Evolutionary conservation across 2,113 vertebrate species (phyloP), one percentile per base, ranked within the genome.

Genomic region (Gavialis gangeticus): DNA sequence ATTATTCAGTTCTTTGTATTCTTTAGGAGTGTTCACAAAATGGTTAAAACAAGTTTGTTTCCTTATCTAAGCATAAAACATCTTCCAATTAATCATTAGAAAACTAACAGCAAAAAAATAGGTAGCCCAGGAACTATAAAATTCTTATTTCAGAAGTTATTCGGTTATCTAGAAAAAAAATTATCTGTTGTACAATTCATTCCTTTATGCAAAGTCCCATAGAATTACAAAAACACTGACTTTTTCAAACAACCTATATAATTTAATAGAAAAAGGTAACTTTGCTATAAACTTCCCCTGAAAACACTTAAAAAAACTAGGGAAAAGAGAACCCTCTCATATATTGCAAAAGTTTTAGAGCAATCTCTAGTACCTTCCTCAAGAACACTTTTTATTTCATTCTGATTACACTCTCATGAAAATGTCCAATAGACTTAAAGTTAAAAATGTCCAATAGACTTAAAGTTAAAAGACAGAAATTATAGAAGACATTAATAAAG

Each of bases 401-500:
- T 89, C 27, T 25, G 88, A 67, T 56, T 73, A 85, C 59, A 60
- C 10, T 30, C 71, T 69, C 85, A 30, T 76, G 73, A 12, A 84
- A 94, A 93, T 57, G 37, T 73, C 90, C 67, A 4, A 0, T 64
- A 37, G 63, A 84, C 88, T 28, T 57, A 19, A 94, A 81, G 6
- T 46, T 46, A 46, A 46, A 46, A 27, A 93, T 57, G 30, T 73
- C 90, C 67, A 4, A 0, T 64, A 37, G 63, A 84, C 88, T 28
- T 57, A 19, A 94, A 81, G 46, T 46, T 46, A 8, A 46, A 46
- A 27, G 25, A 55, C 17, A 81, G 9, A 76, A 89, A 46, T 56
- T 2, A 67, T 81, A 79, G 37, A 75, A 54, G 57, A 87, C 90
- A 94, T 64, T 90, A 96, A 80, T 88, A 77, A 81, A 73, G 85